Evolutionary conservation across 1,140 invertebrate species (phyloP), one percentile per base, ranked within the genome.

Genomic region (Leptonema lineaticorne): DNA sequence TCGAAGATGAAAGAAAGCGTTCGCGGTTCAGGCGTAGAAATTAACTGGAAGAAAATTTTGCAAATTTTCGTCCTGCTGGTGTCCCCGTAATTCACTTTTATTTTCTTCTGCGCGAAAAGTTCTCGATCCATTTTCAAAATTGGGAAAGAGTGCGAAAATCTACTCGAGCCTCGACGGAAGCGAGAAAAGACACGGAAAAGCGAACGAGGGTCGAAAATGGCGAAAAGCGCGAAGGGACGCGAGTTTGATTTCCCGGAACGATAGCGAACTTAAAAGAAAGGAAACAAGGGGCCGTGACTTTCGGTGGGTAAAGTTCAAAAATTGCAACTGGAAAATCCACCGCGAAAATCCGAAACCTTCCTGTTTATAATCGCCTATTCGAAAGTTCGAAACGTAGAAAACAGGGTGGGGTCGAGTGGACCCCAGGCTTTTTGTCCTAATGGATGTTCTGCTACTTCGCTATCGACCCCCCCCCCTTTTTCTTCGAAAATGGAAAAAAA

Each of bases 31-130:
- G n/a, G n/a, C n/a, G n/a, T n/a, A 28, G 56, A 28, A 58, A 58
- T 26, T 58, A 58, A 58, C 14, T 58, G 26, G 26, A 26, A 58
- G 56, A 29, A 58, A 58, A 28, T 28, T 30, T 30, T 26, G 20
- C 20, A 9, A 58, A 30, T 58, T 16, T 16, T 48, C 37, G 16
- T 9, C 37, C 37, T 9, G 11, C 16, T 16, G 37, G 37, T 41
- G 37, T 41, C 59, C 26, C 28, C 59, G 33, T 62, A 62, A 62
- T 45, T 62, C 59, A 62, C 59, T 62, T 62, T 62, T 62, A 62
- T 62, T 62, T 62, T 62, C 59, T 45, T 62, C 59, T 37, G 14
- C 29, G 24, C 20, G 33, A 37, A 62, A 62, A 62, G 29, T 66
- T 33, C 22, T 57, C 63, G 46, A 66, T 66, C 50, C 63, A 53